Evolutionary conservation across 2,113 vertebrate species (phyloP).

Genomic region (Chrysochloris asiatica): DNA sequence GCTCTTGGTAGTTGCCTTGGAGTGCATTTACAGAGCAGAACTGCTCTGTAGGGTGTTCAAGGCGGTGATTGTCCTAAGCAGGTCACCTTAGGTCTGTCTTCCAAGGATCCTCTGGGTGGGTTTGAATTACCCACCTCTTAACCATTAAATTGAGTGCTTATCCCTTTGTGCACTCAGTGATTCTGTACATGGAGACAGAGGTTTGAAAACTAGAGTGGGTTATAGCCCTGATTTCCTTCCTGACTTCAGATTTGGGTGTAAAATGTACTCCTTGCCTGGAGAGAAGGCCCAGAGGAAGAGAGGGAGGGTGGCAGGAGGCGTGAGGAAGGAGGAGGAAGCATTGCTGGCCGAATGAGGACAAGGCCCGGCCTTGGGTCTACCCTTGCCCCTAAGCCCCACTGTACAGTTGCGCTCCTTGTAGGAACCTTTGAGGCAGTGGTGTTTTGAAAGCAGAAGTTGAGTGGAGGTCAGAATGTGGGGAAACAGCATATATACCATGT

Average conservation of each 20-base stretch:
- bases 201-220: no score
- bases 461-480: not conserved
- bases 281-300: not conserved
- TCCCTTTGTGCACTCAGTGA: not conserved
- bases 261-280: not conserved
- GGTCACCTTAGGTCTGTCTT: not conserved
- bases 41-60: not conserved
- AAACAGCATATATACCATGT: no score
- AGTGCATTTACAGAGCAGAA: not conserved
- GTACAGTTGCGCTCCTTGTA: no score
- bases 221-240: not conserved
- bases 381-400: not conserved
- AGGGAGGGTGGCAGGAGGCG: not conserved
- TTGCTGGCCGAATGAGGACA: no score
- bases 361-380: no score
- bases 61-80: not conserved
- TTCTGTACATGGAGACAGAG: not conserved
- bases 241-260: not conserved
- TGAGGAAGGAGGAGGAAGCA: not conserved
- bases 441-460: not conserved
- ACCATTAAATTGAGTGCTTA: not conserved
- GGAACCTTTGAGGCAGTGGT: not conserved
- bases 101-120: not conserved
- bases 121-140: not conserved
- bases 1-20: not conserved